Evolutionary conservation across 2,888 invertebrate species (phyloP).

Genomic region (Kryphioiulus occultus): DNA sequence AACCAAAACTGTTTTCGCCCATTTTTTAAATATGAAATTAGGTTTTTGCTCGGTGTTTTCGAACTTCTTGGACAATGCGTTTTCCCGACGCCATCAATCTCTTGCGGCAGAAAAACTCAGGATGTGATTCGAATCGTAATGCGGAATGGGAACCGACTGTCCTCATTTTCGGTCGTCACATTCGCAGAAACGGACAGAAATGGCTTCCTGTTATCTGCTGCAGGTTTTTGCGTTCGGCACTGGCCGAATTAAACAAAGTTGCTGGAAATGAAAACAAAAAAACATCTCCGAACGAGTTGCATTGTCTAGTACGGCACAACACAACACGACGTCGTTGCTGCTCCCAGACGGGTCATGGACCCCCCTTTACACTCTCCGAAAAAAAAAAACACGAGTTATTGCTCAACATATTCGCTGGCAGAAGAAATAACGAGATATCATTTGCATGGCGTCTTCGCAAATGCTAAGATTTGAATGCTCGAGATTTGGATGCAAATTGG

Average conservation of each 20-base stretch:
- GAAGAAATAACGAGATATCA: not conserved
- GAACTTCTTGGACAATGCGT: no score
- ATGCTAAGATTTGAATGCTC: not conserved
- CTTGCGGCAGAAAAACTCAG: not conserved
- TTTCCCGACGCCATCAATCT: not conserved
- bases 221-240: not conserved
- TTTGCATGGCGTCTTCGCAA: not conserved
- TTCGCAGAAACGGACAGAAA: not conserved
- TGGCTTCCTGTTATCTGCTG: not conserved
- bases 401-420: not conserved
- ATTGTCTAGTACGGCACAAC: not conserved
- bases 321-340: not conserved
- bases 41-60: no score
- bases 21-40: no score
- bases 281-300: not conserved
- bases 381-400: not conserved
- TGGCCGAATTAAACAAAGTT: not conserved
- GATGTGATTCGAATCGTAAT: not conserved
- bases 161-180: not conserved
- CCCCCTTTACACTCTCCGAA: not conserved
- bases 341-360: conserved; percentile 35
- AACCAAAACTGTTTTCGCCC: no score
- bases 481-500: not conserved
- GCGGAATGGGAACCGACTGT: not conserved
- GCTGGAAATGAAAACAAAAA: not conserved